Conservation (phyloP, 2,797 vertebrate species). For the Anas bernieri region DNA sequence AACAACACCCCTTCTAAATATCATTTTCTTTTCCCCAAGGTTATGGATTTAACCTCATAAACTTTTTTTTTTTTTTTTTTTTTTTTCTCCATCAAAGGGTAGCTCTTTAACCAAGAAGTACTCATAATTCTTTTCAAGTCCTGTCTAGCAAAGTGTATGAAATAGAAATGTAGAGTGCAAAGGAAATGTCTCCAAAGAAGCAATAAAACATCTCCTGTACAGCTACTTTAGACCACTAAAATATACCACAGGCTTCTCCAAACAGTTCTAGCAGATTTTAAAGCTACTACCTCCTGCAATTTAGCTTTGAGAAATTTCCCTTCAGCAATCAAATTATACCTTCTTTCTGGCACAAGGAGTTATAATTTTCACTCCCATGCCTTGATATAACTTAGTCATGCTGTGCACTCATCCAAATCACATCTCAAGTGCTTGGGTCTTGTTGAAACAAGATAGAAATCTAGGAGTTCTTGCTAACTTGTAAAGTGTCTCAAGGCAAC, state of each 20-base stretch:
- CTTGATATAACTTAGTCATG: neutral
- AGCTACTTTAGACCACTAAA: neutral
- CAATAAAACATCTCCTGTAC: neutral
- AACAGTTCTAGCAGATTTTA: slow-evolving; percentile 1
- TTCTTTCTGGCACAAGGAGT: neutral
- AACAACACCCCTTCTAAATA: neutral
- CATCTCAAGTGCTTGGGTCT: neutral
- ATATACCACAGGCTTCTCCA: neutral
- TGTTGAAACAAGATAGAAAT: neutral
- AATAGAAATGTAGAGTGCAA: slow-evolving; percentile 3
- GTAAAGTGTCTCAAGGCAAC: neutral
- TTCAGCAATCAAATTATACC: neutral
- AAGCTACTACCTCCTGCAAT: neutral
- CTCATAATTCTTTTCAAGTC: neutral
- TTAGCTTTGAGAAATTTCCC: neutral
- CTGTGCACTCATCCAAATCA: neutral
- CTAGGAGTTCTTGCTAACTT: neutral
- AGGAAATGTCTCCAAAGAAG: neutral
- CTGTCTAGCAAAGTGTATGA: neutral
- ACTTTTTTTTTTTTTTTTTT: no score
- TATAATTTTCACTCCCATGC: slow-evolving; percentile 7
- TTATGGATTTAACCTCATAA: neutral
- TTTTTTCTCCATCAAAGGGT: neutral
- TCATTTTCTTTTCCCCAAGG: neutral
- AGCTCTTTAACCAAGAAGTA: neutral